phyloP scores from a whole-genome alignment of 2,888 invertebrate genomes.

The Gnatocerus cornutus region DNA sequence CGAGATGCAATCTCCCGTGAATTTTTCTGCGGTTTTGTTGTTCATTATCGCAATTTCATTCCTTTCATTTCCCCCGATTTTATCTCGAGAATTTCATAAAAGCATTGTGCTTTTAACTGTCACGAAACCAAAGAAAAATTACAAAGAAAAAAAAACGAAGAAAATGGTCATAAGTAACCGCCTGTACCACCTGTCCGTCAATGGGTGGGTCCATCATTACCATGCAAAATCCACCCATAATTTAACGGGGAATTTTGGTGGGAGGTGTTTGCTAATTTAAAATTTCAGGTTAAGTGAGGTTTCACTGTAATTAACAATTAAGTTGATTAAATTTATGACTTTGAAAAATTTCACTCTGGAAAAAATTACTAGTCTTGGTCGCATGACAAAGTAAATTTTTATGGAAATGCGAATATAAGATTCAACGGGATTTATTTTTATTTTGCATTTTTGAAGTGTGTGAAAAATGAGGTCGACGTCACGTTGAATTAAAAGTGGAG shows the following conservation, averaged over 20 bases:
- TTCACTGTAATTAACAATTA: constrained; percentile 41
- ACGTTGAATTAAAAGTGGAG: constrained; percentile 27
- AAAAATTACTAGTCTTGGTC: constrained; percentile 11
- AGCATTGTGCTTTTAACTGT: too few species aligned
- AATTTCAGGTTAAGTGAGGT: constrained; percentile 36
- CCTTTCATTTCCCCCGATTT: constrained; percentile 17
- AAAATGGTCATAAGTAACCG: too few species aligned
- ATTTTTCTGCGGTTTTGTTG: constrained; percentile 14
- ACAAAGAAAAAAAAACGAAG: too few species aligned
- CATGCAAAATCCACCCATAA: constrained; percentile 34
- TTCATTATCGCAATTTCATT: constrained; percentile 15
- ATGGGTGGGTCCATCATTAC: constrained; percentile 31
- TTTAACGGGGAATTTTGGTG: constrained; percentile 28
- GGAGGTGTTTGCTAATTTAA: constrained; percentile 31
- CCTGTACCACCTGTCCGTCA: constrained; percentile 33
- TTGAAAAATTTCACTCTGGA: background rate
- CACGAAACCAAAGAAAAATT: too few species aligned
- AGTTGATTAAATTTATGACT: constrained; percentile 24
- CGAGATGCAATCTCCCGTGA: constrained; percentile 4
- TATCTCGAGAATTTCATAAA: too few species aligned
- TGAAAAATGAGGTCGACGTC: constrained; percentile 23
- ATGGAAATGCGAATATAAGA: background rate
- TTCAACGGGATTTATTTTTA: constrained; percentile 2
- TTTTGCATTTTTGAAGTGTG: constrained; percentile 7
- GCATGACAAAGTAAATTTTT: background rate